Percentiles rank a stretch among this genome's conserved stretches.
Evolutionary conservation across 30 jellyfish, hydroid and myxozoan species (phyloP).

Genomic region (Catostylus mosaicus): DNA sequence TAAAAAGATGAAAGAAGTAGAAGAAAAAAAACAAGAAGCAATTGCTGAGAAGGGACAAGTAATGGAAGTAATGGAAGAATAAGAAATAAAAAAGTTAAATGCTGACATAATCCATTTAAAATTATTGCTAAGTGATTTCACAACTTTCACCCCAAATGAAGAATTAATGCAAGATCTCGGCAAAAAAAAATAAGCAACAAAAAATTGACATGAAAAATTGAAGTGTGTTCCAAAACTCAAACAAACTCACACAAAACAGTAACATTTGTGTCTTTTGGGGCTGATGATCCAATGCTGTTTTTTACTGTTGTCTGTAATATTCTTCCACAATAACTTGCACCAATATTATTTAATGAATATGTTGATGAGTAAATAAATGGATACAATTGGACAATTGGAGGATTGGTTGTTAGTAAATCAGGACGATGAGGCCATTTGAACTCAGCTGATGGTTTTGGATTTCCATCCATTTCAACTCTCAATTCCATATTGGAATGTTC

Average conservation of each 20-base stretch:
- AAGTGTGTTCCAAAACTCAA: not conserved
- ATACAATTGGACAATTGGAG: not conserved
- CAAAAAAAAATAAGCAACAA: not conserved
- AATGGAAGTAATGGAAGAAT: not conserved
- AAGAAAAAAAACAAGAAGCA: no score
- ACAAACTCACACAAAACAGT: slow-evolving; percentile 6
- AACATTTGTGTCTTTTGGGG: not conserved
- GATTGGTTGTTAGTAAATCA: not conserved
- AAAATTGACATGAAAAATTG: not conserved
- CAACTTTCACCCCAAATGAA: not conserved
- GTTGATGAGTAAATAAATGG: slow-evolving; percentile 4
- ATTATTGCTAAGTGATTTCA: not conserved
- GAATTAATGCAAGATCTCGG: not conserved
- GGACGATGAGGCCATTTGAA: slow-evolving; percentile 30
- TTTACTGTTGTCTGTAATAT: not conserved
- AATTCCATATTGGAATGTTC: slow-evolving; percentile 11
- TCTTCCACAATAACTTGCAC: slow-evolving; percentile 38
- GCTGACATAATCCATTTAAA: not conserved
- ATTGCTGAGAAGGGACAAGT: no score
- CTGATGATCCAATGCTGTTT: slow-evolving; percentile 24
- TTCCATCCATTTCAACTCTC: slow-evolving; percentile 31
- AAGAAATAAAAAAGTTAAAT: no score
- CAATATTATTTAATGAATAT: not conserved
- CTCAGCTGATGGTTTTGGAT: slow-evolving; percentile 30
- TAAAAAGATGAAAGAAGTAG: no score